Evolutionary conservation across 2,888 invertebrate species (phyloP), one percentile per base, ranked within the genome.

Genomic region (Operophtera brumata): DNA sequence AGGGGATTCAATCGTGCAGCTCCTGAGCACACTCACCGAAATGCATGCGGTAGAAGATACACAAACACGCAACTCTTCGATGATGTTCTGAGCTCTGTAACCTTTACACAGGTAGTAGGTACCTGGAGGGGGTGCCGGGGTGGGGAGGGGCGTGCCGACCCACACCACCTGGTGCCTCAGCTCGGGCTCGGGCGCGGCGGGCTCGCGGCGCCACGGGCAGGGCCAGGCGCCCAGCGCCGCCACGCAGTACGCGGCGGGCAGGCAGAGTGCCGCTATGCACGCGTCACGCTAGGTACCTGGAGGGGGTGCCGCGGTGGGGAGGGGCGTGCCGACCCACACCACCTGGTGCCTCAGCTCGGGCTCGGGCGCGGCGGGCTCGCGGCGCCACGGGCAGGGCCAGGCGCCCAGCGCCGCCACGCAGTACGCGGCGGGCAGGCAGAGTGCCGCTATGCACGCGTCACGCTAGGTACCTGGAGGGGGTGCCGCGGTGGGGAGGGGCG

Each of bases 391-490:
- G 54, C 96, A 92, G 73, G 95, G 96, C 82, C 97, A 95, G 32
- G 94, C 93, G 62, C 96, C 96, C 61, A 98, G 91, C 40, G 98
- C 96, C 2, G 97, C 96, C 66, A 97, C 92, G 56, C 97, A 96
- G 89, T 99, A 99, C 86, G 97, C 97, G 0, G 97, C 97, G 0
- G 99, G 99, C 64, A 99, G 97, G 82, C 99, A 99, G 71, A 99
- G 94, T 3, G 98, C 96, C 41, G 96, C 96, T 40, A 99, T 95
- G 77, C 98, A 97, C 37, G 98, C 97, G 90, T 99, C 98, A 30
- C 99, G 93, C n/a, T 20, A 20, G 20, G 20, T 69, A 91, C 94
- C 95, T 48, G 94, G 93, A 2, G 96, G 95, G 48, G 95, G 84
- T 4, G 95, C 93, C 1, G 96, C 94, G 6, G 96, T 96, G 1